Percentiles rank a stretch among this genome's conserved stretches.
These are phyloP conservation scores for Drosophila siamana DNA, from an alignment of 2,888 invertebrate genomes.

Conservation along the genomic window DNA sequence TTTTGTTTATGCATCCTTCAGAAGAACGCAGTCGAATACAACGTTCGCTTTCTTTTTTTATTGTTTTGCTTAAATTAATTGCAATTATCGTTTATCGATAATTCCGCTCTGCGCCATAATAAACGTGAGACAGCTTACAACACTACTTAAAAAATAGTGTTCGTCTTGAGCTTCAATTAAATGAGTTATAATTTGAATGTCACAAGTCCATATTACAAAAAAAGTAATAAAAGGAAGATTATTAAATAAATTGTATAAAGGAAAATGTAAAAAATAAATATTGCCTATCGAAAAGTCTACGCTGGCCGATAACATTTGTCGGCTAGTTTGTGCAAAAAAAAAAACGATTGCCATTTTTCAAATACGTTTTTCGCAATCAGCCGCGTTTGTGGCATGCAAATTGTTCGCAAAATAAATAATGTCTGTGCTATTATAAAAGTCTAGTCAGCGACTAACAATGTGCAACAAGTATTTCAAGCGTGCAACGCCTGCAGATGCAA, in stretches of 20 bases:
- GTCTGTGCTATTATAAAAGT: constrained; percentile 26
- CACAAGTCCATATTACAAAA: no score
- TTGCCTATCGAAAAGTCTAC: background rate
- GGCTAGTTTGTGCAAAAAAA: no score
- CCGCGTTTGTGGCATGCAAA: constrained; percentile 24
- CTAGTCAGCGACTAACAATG: constrained; percentile 28
- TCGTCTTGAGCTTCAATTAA: no score
- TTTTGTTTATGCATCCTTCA: constrained; percentile 18
- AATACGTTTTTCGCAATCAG: constrained; percentile 2
- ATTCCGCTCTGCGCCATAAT: no score
- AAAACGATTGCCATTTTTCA: background rate
- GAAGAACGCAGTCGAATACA: background rate
- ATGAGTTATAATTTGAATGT: no score
- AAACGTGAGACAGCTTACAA: no score
- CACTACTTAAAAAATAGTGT: no score
- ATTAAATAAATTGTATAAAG: no score
- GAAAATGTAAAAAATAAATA: background rate
- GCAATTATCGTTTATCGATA: background rate
- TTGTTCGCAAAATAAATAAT: constrained; percentile 35
- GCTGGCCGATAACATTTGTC: background rate
- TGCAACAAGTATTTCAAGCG: constrained; percentile 25
- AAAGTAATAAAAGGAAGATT: no score
- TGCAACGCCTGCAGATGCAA: constrained; percentile 41
- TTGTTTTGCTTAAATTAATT: background rate
- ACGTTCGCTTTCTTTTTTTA: background rate